These are phyloP conservation scores for Cochlearius cochlearius DNA, from an alignment of 2,113 vertebrate species.

Conservation along the genomic window DNA sequence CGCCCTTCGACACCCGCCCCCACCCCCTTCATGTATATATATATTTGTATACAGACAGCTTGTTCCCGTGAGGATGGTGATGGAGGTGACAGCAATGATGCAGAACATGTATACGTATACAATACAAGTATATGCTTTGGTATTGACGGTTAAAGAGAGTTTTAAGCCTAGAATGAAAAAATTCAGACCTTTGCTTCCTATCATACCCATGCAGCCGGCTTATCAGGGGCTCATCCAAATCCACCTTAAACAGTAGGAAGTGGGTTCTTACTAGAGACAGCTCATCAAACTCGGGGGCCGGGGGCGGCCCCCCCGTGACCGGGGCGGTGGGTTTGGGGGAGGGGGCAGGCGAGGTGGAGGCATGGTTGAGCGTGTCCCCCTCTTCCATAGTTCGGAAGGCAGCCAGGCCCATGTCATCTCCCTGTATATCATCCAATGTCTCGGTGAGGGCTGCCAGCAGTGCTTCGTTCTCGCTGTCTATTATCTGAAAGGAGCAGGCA, in stretches of 20 bases:
- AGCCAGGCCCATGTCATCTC: constrained; percentile 87
- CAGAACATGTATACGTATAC: constrained; percentile 75
- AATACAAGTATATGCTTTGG: constrained; percentile 74
- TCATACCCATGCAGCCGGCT: constrained; percentile 79
- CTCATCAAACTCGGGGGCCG: constrained; percentile 85
- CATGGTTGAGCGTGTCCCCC: constrained; percentile 76
- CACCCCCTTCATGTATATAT: background rate
- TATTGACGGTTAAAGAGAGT: constrained; percentile 71
- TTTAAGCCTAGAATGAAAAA: constrained; percentile 85
- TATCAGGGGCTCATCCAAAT: constrained; percentile 79
- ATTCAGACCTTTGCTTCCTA: constrained; percentile 86
- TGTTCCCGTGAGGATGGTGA: constrained; percentile 53
- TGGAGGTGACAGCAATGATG: constrained; percentile 66
- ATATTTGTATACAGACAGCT: constrained; percentile 22
- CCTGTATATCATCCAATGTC: constrained; percentile 92
- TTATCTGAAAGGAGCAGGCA: constrained; percentile 75
- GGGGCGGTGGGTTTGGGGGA: constrained; percentile 71
- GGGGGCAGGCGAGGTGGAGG: constrained; percentile 73
- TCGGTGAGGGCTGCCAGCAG: constrained; percentile 93
- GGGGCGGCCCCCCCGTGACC: constrained; percentile 65
- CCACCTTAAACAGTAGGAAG: constrained; percentile 79
- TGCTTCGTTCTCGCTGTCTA: constrained; percentile 92
- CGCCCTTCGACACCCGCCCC: background rate
- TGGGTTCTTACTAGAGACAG: constrained; percentile 91
- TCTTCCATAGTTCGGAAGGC: constrained; percentile 88